A percentile compares a stretch with the other conserved stretches of the same genome.
phyloP scores from a whole-genome alignment of 2,113 vertebrate species.

The Strix aluco region DNA sequence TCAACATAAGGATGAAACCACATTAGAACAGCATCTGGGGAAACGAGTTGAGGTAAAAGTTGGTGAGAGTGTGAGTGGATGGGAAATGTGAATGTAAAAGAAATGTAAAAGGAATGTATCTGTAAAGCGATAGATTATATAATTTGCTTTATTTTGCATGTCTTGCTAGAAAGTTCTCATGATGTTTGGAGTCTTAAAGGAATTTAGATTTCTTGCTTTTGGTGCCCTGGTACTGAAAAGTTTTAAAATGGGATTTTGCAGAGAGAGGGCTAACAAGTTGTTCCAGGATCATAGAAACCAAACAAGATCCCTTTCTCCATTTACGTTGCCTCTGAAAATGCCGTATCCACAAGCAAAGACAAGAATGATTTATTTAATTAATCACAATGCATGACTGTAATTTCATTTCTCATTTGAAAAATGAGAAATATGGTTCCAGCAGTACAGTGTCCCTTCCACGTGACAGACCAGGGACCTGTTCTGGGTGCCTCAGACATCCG shows the following conservation, averaged over 20 bases:
- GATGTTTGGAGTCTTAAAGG: not conserved
- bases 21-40: not conserved
- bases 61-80: not conserved
- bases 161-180: slow-evolving; percentile 3
- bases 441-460: not conserved
- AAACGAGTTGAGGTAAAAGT: not conserved
- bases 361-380: slow-evolving; percentile 40
- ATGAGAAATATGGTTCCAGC: not conserved
- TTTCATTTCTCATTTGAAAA: slow-evolving; percentile 53
- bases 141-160: slow-evolving; percentile 15
- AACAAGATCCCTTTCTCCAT: slow-evolving; percentile 17
- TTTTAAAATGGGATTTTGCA: not conserved
- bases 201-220: not conserved
- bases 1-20: not conserved
- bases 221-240: not conserved
- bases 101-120: not conserved
- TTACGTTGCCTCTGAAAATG: slow-evolving; percentile 1
- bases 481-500: not conserved
- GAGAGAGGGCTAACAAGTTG: not conserved
- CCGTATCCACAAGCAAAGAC: slow-evolving; percentile 24
- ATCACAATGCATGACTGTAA: slow-evolving; percentile 24
- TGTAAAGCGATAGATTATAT: not conserved
- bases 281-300: not conserved
- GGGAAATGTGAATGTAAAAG: not conserved
- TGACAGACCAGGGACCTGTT: not conserved